Conservation (phyloP, 2,797 vertebrate species). For the Eupleurogrammus muticus region DNA sequence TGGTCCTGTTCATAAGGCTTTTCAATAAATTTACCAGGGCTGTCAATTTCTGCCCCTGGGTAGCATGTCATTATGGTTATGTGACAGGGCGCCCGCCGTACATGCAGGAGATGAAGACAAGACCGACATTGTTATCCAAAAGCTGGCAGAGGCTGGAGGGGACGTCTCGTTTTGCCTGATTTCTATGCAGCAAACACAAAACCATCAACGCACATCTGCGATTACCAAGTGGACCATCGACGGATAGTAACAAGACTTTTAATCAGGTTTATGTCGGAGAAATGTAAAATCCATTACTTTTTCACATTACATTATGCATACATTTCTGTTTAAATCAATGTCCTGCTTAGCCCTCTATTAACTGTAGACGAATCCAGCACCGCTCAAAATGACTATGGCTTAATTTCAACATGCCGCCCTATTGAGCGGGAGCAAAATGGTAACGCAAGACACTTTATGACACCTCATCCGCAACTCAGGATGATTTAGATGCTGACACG, state of each 20-base stretch:
- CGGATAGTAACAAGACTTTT: neutral
- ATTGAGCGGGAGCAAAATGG: constrained; percentile 1
- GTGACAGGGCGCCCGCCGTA: constrained; percentile 21
- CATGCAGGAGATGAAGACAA: constrained; percentile 20
- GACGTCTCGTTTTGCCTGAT: constrained; percentile 46
- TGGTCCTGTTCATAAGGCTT: constrained; percentile 28
- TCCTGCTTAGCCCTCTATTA: constrained; percentile 1
- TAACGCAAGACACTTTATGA: neutral
- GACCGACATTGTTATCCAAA: constrained; percentile 47
- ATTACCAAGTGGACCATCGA: constrained; percentile 1
- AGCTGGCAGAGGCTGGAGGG: constrained; percentile 52
- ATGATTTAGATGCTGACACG: constrained; percentile 8
- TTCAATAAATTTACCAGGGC: constrained; percentile 41
- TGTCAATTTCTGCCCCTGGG: constrained; percentile 32
- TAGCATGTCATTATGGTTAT: constrained; percentile 16
- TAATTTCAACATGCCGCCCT: neutral
- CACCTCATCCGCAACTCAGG: neutral
- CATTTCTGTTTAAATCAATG: neutral
- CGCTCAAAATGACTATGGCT: neutral
- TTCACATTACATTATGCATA: neutral
- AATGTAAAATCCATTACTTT: neutral
- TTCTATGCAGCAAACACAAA: constrained; percentile 23
- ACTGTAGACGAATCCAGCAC: neutral
- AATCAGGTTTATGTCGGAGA: neutral
- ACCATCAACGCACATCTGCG: neutral